Base-by-base conservation (phyloP, 2,113 vertebrate genomes). In the Gambusia affinis region DNA sequence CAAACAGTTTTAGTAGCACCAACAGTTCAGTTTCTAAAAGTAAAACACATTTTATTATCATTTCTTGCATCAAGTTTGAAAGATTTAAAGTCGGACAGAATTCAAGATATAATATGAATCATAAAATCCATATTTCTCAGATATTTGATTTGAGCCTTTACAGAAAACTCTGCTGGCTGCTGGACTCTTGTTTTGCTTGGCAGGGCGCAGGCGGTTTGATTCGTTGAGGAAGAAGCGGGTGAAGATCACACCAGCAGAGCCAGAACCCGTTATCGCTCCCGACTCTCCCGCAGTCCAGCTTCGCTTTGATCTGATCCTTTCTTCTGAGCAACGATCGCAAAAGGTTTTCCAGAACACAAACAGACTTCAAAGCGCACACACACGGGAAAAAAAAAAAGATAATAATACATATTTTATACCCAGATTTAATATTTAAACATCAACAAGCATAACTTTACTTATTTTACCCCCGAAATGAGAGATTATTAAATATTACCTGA, bases 231-330 rank as follows among this genome's bases (percentile, higher is more conserved):
- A 15, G 80, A 75, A 86, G 80, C 42, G n/a, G 37, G 51, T 75
- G 39, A 81, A 63, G 33, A 54, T n/a, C 17, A 8, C 51, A 71
- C 37, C 84, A 83, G 67, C 79, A 73, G 72, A 78, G 70, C 65
- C 80, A 66, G 39, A 64, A 80, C 85, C 73, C 67, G 72, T 84
- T 72, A 84, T 76, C 71, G 61, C 65, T 71, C 75, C 78, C 73
- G 81, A 88, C 22, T 44, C 80, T 77, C 71, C 42, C 77, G 64
- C 72, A 22, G 60, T 74, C 76, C 74, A 64, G 29, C 72, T 69
- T 61, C 4, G 12, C 90, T 92, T 91, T 92, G 89, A 90, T 92
- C 85, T 81, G 67, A 19, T 70, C 66, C 78, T 83, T 80, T 87
- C 74, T 77, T 87, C 72, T 78, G 8, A 12, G 17, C 72, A 85